These are phyloP conservation scores for Drosophila tani DNA, from an alignment of 1,140 invertebrate genomes.

Conservation along the genomic window DNA sequence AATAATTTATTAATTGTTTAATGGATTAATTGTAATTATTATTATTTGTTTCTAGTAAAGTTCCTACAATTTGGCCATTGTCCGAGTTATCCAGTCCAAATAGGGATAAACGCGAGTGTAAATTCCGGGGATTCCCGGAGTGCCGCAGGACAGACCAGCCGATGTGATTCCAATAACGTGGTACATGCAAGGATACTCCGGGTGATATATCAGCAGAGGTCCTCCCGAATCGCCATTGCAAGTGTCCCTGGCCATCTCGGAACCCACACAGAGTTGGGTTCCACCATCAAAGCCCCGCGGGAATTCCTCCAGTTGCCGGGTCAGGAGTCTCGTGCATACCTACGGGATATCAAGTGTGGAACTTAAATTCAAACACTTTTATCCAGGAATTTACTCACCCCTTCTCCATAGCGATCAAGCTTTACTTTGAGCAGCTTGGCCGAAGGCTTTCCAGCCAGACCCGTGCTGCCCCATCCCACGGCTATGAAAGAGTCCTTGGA, in stretches of 20 bases:
- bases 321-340: constrained; percentile 73
- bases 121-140: constrained; percentile 65
- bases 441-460: constrained; percentile 41
- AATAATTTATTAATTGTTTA: too few relatives aligned
- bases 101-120: constrained; percentile 76
- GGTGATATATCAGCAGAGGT: constrained; percentile 68
- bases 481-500: constrained; percentile 54
- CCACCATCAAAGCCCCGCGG: constrained; percentile 85
- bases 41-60: not conserved
- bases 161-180: constrained; percentile 76
- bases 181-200: constrained; percentile 72
- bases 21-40: not conserved
- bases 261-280: constrained; percentile 90
- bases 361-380: too few relatives aligned
- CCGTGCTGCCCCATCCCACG: constrained; percentile 69
- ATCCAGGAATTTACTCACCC: constrained; percentile 21
- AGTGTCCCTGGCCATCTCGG: constrained; percentile 85
- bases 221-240: constrained; percentile 84
- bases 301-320: constrained; percentile 67
- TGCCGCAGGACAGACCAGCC: constrained; percentile 65
- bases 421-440: constrained; percentile 86
- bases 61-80: constrained; percentile 15
- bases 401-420: constrained; percentile 66
- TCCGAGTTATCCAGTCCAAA: constrained; percentile 68
- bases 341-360: not conserved